These are phyloP conservation scores for Thalassophryne amazonica DNA, from an alignment of 2,797 vertebrate species.

Conservation along the genomic window DNA sequence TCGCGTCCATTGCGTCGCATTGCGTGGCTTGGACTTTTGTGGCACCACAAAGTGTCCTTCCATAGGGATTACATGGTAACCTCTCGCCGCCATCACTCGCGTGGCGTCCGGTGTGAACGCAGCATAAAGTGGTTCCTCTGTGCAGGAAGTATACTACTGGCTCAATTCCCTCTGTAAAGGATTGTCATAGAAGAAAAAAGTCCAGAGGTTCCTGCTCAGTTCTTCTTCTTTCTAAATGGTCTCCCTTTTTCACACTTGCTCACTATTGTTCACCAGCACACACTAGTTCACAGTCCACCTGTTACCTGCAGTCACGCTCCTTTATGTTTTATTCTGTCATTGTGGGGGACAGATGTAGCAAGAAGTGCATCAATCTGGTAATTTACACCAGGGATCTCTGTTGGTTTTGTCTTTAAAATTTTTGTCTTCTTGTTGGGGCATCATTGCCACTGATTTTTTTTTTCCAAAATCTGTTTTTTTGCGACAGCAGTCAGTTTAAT, in stretches of 20 bases:
- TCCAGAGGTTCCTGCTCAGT: slow-evolving; percentile 8
- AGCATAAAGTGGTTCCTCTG: slow-evolving; percentile 26
- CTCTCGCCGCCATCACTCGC: slow-evolving; percentile 14
- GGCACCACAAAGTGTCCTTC: too few relatives aligned
- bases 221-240: slow-evolving; percentile 1
- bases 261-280: not conserved
- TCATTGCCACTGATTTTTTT: too few relatives aligned
- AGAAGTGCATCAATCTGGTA: slow-evolving; percentile 63
- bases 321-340: not conserved
- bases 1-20: too few relatives aligned
- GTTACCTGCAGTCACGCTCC: slow-evolving; percentile 25
- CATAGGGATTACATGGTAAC: not conserved
- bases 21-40: too few relatives aligned
- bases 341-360: not conserved
- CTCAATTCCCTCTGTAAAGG: slow-evolving; percentile 37
- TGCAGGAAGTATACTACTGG: slow-evolving; percentile 33
- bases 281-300: too few relatives aligned
- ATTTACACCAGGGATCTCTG: slow-evolving; percentile 31
- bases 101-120: slow-evolving; percentile 29
- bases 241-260: not conserved
- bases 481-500: too few relatives aligned
- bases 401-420: not conserved
- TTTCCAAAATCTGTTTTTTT: not conserved
- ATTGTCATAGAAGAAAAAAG: slow-evolving; percentile 10
- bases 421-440: not conserved